phyloP scores from a whole-genome alignment of 2,888 invertebrate genomes.

The Melangyna quadrimaculata region DNA sequence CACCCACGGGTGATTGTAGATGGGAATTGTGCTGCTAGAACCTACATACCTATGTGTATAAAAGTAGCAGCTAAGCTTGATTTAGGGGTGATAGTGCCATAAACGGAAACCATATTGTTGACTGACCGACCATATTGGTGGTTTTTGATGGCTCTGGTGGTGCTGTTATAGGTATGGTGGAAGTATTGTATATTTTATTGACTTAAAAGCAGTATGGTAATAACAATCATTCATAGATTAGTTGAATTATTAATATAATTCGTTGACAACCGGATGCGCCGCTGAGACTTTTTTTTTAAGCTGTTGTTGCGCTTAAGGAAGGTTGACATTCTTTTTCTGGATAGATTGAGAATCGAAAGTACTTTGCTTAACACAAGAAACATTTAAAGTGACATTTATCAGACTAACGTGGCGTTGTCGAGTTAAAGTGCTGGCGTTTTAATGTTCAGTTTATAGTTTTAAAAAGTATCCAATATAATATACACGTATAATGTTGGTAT shows the following conservation, averaged over 20 bases:
- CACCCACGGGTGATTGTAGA: constrained; percentile 20
- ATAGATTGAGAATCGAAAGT: not conserved
- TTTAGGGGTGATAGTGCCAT: constrained; percentile 52
- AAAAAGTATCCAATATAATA: no score
- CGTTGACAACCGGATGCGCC: constrained; percentile 56
- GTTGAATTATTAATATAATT: constrained; percentile 35
- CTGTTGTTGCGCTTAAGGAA: not conserved
- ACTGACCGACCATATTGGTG: constrained; percentile 21
- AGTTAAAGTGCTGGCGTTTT: no score
- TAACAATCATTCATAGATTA: constrained; percentile 59
- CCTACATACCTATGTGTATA: not conserved
- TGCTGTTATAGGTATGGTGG: not conserved
- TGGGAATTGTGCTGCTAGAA: not conserved
- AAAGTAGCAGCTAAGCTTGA: not conserved
- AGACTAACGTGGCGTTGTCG: no score
- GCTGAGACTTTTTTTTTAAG: constrained; percentile 3
- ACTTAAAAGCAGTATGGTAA: constrained; percentile 34
- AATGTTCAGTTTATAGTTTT: no score
- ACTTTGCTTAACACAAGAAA: not conserved
- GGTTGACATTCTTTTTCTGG: not conserved
- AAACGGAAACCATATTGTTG: constrained; percentile 25
- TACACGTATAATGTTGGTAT: no score
- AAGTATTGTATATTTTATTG: constrained; percentile 25
- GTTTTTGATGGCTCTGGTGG: not conserved
- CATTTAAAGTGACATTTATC: not conserved